Evolutionary conservation across 2,888 invertebrate genomes (phyloP).

Genomic region (Cloeon dipterum): DNA sequence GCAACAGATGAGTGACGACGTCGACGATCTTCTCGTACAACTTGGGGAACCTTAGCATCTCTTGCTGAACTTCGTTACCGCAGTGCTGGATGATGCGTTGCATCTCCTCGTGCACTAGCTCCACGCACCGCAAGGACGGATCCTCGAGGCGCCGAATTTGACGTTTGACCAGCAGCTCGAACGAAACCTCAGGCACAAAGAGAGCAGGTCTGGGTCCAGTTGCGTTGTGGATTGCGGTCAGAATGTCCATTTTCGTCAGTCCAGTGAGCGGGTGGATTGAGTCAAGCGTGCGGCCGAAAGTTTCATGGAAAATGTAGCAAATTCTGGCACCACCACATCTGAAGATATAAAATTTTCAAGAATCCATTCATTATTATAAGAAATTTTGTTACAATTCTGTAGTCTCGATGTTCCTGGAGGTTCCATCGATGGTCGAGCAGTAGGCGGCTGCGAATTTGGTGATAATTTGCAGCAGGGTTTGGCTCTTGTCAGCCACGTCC

Average conservation of each 20-base stretch:
- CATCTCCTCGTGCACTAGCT: slow-evolving; percentile 97
- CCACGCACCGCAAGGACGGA: slow-evolving; percentile 90
- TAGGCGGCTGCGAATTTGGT: slow-evolving; percentile 98
- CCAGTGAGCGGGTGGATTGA: slow-evolving; percentile 87
- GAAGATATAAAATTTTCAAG: no score
- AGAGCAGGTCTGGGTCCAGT: slow-evolving; percentile 82
- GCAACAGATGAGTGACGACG: slow-evolving; percentile 83
- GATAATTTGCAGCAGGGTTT: slow-evolving; percentile 90
- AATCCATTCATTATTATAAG: slow-evolving; percentile 1
- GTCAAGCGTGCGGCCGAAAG: slow-evolving; percentile 84
- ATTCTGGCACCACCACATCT: slow-evolving; percentile 93
- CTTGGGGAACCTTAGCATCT: slow-evolving; percentile 93
- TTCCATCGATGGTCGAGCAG: slow-evolving; percentile 95
- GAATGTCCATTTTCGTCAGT: slow-evolving; percentile 81
- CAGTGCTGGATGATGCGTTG: slow-evolving; percentile 97
- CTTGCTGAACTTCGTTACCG: slow-evolving; percentile 91
- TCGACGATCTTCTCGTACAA: slow-evolving; percentile 95
- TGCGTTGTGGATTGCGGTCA: slow-evolving; percentile 97
- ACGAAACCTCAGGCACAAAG: slow-evolving; percentile 77
- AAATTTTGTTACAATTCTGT: slow-evolving; percentile 46
- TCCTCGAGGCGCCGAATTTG: slow-evolving; percentile 93
- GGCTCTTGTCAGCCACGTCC: slow-evolving; percentile 88
- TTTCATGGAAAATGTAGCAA: slow-evolving; percentile 98
- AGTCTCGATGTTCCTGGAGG: slow-evolving; percentile 91
- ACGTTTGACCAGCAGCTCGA: slow-evolving; percentile 90